Evolutionary conservation across 64 coral and sea anemone species (phyloP).

Genomic region (Trachythela sp.): DNA sequence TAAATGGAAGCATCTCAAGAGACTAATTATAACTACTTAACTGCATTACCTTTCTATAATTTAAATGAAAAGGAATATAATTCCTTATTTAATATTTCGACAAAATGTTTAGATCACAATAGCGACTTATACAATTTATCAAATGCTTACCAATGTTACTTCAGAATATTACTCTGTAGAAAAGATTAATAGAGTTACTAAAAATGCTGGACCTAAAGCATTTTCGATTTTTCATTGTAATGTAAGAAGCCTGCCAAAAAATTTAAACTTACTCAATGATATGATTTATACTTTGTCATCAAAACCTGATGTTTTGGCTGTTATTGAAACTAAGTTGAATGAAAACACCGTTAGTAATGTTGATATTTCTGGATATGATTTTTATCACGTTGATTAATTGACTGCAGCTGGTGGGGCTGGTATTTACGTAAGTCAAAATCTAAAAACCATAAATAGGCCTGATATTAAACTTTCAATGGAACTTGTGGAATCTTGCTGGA

Average conservation of each 20-base stretch:
- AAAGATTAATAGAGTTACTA: background rate
- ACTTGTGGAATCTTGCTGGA: slow-evolving; percentile 59
- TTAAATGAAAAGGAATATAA: background rate
- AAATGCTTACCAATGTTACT: background rate
- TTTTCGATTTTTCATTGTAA: slow-evolving; percentile 47
- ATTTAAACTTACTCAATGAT: slow-evolving; percentile 29
- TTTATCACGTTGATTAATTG: slow-evolving; percentile 3
- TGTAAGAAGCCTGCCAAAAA: slow-evolving; percentile 34
- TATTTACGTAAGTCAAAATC: slow-evolving; percentile 40
- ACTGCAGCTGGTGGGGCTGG: slow-evolving; percentile 41
- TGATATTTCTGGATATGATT: slow-evolving; percentile 22
- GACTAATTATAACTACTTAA: too few species aligned
- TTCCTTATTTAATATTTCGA: slow-evolving; percentile 1
- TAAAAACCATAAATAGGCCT: slow-evolving; percentile 49
- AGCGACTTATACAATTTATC: slow-evolving; percentile 25
- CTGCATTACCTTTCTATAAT: background rate
- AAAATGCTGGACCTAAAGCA: background rate
- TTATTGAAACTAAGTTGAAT: slow-evolving; percentile 55
- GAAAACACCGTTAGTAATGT: slow-evolving; percentile 12
- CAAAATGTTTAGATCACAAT: background rate
- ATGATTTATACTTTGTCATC: background rate
- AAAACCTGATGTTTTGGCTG: slow-evolving; percentile 28
- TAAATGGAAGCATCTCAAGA: too few species aligned
- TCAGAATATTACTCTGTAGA: slow-evolving; percentile 7
- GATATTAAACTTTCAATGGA: slow-evolving; percentile 54